Percentiles rank a stretch among this genome's conserved stretches.
phyloP scores from a whole-genome alignment of 1,140 invertebrate species.

The Copidosoma floridanum region DNA sequence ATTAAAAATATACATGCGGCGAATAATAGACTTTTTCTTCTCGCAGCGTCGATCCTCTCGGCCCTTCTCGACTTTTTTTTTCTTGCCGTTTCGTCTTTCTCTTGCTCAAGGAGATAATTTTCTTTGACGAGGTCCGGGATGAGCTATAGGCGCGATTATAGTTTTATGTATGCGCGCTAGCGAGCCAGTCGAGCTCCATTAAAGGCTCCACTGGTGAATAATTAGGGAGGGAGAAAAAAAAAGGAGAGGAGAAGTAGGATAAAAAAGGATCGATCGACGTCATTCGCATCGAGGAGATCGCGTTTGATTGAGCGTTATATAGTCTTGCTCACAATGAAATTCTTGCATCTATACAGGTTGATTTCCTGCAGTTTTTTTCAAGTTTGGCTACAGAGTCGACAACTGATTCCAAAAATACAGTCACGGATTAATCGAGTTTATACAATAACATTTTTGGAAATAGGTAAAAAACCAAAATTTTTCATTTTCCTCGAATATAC shows the following conservation, averaged over 20 bases:
- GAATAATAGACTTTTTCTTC: conserved; percentile 4
- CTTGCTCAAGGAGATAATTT: not conserved
- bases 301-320: conserved; percentile 43
- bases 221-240: not conserved
- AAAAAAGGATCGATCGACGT: not conserved
- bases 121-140: conserved; percentile 3
- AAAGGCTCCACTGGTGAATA: conserved; percentile 11
- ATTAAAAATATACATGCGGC: conserved; percentile 7
- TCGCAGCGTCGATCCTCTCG: not conserved
- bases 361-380: not conserved
- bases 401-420: no score
- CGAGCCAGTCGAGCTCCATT: not conserved
- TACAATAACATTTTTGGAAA: no score
- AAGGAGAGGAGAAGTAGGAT: not conserved
- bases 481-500: conserved; percentile 24
- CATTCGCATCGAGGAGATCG: not conserved
- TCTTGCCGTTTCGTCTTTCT: no score
- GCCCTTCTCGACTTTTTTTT: no score
- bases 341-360: conserved; percentile 1
- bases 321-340: conserved; percentile 17
- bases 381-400: not conserved
- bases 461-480: not conserved
- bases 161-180: conserved; percentile 17
- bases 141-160: not conserved
- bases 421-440: no score